phyloP scores from a whole-genome alignment of 1,140 invertebrate genomes.

The Chrysopa pallens region DNA sequence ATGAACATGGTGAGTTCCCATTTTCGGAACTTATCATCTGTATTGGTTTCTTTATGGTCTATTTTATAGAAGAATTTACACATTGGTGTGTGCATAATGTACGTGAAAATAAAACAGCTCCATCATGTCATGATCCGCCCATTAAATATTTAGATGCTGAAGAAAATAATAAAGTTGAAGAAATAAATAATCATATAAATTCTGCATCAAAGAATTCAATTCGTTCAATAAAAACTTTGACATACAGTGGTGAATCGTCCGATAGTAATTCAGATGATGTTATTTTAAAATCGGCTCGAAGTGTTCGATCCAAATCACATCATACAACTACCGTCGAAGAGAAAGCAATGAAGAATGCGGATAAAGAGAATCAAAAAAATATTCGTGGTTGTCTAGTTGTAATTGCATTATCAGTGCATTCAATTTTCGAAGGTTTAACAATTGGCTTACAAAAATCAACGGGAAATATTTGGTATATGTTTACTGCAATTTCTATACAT shows the following conservation, averaged over 20 bases:
- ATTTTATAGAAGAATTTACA: constrained; percentile 35
- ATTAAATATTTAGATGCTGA: too few relatives aligned
- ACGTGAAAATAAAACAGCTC: not conserved
- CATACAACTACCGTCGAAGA: not conserved
- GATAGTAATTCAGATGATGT: too few relatives aligned
- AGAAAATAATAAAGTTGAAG: too few relatives aligned
- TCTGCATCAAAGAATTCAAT: too few relatives aligned
- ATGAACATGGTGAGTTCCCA: constrained; percentile 17
- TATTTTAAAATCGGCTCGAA: too few relatives aligned
- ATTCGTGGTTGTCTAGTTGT: constrained; percentile 45
- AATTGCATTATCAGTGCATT: constrained; percentile 60
- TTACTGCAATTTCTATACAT: constrained; percentile 53
- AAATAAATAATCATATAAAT: too few relatives aligned
- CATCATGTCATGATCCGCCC: too few relatives aligned
- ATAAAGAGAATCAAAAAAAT: constrained; percentile 8
- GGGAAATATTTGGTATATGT: constrained; percentile 44
- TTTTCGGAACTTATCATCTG: constrained; percentile 34
- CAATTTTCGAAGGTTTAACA: constrained; percentile 64
- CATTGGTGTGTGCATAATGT: constrained; percentile 14
- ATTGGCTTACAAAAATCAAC: constrained; percentile 50
- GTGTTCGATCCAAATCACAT: not conserved
- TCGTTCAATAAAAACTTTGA: too few relatives aligned
- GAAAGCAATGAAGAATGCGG: not conserved
- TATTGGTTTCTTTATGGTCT: constrained; percentile 38
- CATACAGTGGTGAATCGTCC: too few relatives aligned